phyloP scores from a whole-genome alignment of 2,113 vertebrate species.

The Genyomyrus donnyi region DNA sequence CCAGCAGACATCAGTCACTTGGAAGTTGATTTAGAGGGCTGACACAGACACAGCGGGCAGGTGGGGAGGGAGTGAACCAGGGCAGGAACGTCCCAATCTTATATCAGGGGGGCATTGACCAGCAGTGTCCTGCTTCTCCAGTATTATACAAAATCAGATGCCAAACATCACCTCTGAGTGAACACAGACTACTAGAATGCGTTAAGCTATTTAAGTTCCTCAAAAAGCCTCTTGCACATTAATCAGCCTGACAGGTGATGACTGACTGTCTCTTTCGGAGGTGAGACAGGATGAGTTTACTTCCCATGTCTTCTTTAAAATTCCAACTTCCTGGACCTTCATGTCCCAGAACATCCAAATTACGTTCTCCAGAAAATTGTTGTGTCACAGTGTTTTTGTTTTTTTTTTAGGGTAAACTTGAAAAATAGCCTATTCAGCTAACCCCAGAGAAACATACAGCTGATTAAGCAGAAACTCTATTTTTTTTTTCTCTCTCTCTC shows the following conservation, averaged over 20 bases:
- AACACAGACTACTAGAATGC: background rate
- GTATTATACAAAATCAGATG: background rate
- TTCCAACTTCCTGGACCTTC: background rate
- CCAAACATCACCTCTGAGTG: background rate
- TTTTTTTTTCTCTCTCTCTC: background rate
- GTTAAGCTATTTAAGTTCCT: background rate
- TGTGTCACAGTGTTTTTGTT: background rate
- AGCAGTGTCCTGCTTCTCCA: background rate
- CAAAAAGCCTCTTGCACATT: background rate
- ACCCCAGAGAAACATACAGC: constrained; percentile 1
- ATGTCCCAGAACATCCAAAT: background rate
- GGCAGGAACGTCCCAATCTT: background rate
- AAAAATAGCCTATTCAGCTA: constrained; percentile 7
- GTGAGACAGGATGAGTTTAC: background rate
- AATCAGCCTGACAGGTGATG: background rate
- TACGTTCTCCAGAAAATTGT: background rate
- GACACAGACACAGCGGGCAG: background rate
- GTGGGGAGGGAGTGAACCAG: background rate
- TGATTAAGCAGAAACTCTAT: background rate
- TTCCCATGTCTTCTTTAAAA: background rate
- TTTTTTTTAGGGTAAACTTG: background rate
- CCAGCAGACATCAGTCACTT: background rate
- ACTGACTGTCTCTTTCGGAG: background rate
- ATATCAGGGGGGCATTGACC: background rate
- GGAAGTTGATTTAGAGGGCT: background rate